Evolutionary conservation across 2,888 invertebrate genomes (phyloP).

Genomic region (Esperia sulphurella): DNA sequence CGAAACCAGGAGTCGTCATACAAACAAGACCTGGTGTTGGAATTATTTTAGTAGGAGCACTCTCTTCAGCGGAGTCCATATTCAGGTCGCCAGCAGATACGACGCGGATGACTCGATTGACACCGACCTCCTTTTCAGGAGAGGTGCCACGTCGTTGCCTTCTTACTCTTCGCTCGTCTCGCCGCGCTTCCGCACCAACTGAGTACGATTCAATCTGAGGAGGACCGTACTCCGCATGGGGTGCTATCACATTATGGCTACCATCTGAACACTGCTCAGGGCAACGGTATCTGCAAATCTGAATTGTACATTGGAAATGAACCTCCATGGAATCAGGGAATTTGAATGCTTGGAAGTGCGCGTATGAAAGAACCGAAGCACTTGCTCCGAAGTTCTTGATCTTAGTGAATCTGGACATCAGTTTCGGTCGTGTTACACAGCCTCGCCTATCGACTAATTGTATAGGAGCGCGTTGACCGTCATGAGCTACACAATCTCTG

Average conservation of each 20-base stretch:
- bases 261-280: constrained; percentile 93
- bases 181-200: constrained; percentile 82
- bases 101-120: constrained; percentile 93
- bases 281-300: constrained; percentile 95
- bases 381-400: constrained; percentile 97
- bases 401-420: constrained; percentile 96
- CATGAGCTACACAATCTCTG: constrained; percentile 95
- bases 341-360: constrained; percentile 96
- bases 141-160: constrained; percentile 81
- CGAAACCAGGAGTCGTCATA: constrained; percentile 96
- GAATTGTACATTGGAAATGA: constrained; percentile 96
- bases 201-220: constrained; percentile 79
- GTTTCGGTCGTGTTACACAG: constrained; percentile 93
- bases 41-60: constrained; percentile 72
- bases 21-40: constrained; percentile 90
- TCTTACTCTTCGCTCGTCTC: constrained; percentile 86
- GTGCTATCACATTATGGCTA: constrained; percentile 64
- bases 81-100: constrained; percentile 93
- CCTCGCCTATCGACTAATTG: constrained; percentile 95
- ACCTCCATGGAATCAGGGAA: constrained; percentile 98
- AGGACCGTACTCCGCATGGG: constrained; percentile 85
- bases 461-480: constrained; percentile 95
- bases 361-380: constrained; percentile 94
- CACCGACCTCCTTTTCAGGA: constrained; percentile 90
- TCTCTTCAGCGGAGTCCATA: constrained; percentile 89